Conservation (phyloP, 2,888 invertebrate species). For the Lithodes maja region DNA sequence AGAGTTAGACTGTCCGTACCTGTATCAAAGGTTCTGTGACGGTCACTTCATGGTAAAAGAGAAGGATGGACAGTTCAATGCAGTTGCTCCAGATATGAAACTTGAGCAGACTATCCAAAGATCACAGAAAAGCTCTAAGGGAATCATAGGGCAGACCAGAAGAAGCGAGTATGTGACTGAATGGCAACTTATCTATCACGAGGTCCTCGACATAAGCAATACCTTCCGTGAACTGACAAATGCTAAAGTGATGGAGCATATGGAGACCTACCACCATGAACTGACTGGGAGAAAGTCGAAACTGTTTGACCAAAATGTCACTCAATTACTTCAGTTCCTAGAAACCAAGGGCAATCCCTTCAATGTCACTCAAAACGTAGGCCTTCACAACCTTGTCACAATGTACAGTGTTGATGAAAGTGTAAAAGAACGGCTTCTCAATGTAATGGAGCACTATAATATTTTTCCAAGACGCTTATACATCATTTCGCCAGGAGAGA, state of each 20-base stretch:
- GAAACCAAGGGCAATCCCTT: background rate
- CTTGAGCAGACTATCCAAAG: background rate
- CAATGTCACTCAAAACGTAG: background rate
- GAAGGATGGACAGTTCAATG: background rate
- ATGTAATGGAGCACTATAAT: background rate
- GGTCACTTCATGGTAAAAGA: background rate
- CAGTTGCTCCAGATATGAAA: background rate
- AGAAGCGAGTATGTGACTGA: background rate
- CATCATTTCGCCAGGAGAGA: background rate
- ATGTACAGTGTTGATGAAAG: background rate
- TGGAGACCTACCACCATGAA: background rate
- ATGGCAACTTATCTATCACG: background rate
- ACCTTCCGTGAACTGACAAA: background rate
- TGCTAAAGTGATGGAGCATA: background rate
- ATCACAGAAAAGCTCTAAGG: background rate
- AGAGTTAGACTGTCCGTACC: background rate
- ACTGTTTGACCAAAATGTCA: no score
- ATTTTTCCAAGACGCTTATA: background rate
- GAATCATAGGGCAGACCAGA: background rate
- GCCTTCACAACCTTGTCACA: background rate
- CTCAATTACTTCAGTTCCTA: background rate
- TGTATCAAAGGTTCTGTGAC: rapidly evolving
- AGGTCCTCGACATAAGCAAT: background rate
- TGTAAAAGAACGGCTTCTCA: background rate
- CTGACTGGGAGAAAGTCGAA: background rate